These are phyloP conservation scores for Atlantisia rogersi DNA, from an alignment of 2,113 vertebrate genomes.

Conservation along the genomic window DNA sequence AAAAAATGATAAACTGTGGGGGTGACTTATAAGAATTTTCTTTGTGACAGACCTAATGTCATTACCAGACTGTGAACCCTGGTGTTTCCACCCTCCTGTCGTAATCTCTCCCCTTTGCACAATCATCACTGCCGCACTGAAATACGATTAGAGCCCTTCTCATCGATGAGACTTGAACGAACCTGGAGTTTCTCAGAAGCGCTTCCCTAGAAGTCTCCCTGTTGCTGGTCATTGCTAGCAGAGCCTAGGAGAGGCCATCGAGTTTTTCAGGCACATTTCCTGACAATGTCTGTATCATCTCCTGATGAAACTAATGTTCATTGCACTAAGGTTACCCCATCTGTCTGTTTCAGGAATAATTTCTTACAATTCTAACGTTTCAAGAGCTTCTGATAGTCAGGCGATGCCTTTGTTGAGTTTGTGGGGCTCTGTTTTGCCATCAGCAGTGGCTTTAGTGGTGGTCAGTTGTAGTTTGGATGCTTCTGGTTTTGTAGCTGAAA, in stretches of 20 bases:
- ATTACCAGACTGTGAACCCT: background rate
- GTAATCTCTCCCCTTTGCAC: background rate
- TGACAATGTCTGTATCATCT: background rate
- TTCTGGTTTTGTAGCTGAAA: background rate
- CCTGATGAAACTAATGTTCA: background rate
- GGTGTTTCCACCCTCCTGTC: background rate
- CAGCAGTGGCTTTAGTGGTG: background rate
- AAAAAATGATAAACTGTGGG: background rate
- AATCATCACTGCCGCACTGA: background rate
- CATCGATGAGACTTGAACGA: background rate
- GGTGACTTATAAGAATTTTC: background rate
- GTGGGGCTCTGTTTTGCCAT: background rate
- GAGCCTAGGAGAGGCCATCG: too few species aligned
- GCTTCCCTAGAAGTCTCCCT: background rate
- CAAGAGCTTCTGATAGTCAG: accelerated
- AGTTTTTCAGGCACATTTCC: background rate
- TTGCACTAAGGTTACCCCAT: background rate
- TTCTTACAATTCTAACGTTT: background rate
- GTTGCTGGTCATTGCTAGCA: background rate
- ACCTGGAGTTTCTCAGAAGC: background rate
- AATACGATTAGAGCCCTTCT: background rate
- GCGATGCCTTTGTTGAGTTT: background rate
- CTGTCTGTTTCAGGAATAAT: too few species aligned
- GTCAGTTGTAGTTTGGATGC: background rate
- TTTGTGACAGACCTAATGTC: background rate